Evolutionary conservation across 2,888 invertebrate genomes (phyloP).

Genomic region (Lamellibrachia columna): DNA sequence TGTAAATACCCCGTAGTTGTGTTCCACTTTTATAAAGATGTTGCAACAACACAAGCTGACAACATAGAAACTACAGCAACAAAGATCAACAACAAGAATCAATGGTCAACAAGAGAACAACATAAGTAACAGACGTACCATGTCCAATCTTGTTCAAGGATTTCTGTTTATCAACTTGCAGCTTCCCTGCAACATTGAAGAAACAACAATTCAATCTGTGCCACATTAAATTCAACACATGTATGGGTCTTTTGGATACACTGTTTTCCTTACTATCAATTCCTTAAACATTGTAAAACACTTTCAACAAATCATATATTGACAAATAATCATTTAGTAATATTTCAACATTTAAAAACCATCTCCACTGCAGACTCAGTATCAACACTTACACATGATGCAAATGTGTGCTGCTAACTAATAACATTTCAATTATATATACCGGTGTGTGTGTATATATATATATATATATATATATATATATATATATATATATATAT

Average conservation of each 20-base stretch:
- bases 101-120: neutral
- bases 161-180: constrained; percentile 63
- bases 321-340: too few species aligned
- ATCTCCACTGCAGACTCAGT: too few species aligned
- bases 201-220: neutral
- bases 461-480: too few species aligned
- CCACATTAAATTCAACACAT: neutral
- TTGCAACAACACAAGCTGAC: neutral
- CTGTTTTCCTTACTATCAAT: too few species aligned
- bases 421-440: neutral
- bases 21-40: too few species aligned
- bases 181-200: constrained; percentile 49
- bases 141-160: constrained; percentile 81
- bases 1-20: too few species aligned
- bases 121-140: constrained; percentile 46
- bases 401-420: neutral
- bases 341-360: too few species aligned
- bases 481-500: too few species aligned
- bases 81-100: neutral
- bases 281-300: too few species aligned
- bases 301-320: too few species aligned
- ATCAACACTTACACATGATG: too few species aligned
- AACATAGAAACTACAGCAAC: neutral
- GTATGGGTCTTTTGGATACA: too few species aligned
- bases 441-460: neutral